These are phyloP conservation scores for Diploptera punctata DNA, from an alignment of 2,888 invertebrate species.

Conservation along the genomic window DNA sequence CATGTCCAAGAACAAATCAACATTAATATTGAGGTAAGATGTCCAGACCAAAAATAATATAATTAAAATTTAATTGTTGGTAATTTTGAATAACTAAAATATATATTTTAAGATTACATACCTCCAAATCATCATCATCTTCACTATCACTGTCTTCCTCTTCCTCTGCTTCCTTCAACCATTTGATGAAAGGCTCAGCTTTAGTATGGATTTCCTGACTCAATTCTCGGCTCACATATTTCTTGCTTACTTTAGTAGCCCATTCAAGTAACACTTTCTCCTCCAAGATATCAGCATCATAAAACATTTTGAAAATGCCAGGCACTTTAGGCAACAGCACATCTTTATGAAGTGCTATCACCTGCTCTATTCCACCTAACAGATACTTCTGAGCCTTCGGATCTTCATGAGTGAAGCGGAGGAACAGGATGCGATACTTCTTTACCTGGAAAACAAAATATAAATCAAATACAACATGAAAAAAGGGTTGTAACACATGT, in stretches of 20 bases:
- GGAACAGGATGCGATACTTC: conserved; percentile 76
- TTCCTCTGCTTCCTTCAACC: conserved; percentile 97
- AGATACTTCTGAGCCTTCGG: conserved; percentile 89
- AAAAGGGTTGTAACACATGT: too few species aligned
- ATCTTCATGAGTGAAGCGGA: conserved; percentile 84
- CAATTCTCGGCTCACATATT: conserved; percentile 91
- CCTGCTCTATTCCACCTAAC: conserved; percentile 93
- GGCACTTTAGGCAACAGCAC: conserved; percentile 87
- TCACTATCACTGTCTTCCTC: conserved; percentile 82
- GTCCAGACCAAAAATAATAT: too few species aligned
- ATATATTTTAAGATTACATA: too few species aligned
- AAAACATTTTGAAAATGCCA: conserved; percentile 88
- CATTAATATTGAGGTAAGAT: too few species aligned
- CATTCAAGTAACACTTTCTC: conserved; percentile 95
- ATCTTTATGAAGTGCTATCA: conserved; percentile 81
- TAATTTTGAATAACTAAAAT: too few species aligned
- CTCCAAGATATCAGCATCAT: conserved; percentile 94
- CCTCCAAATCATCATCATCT: conserved; percentile 72
- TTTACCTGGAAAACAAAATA: conserved; percentile 62
- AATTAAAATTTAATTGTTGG: too few species aligned
- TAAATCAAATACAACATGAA: too few species aligned
- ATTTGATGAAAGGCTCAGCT: conserved; percentile 93
- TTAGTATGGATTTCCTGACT: conserved; percentile 90
- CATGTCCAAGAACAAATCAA: too few species aligned
- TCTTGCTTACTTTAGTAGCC: conserved; percentile 94